Evolutionary conservation across 2,113 vertebrate genomes (phyloP).

Genomic region (Larimichthys polyactis): DNA sequence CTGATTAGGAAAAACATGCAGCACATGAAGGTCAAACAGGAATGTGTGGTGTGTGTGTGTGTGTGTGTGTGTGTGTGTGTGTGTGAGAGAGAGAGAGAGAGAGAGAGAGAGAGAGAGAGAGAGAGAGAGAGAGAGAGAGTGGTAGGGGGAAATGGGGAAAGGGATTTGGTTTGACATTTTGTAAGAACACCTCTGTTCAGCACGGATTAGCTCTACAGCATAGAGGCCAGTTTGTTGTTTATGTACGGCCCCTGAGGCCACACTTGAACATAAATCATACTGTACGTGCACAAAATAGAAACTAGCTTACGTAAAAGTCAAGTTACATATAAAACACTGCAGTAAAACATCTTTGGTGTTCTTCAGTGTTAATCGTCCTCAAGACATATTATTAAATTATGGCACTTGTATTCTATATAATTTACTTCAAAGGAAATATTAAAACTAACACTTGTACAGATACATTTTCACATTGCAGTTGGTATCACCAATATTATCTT

Average conservation of each 20-base stretch:
- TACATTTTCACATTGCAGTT: background rate
- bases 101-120: background rate
- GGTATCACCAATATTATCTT: background rate
- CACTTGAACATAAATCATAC: background rate
- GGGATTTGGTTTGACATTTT: constrained; percentile 74
- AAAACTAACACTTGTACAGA: background rate
- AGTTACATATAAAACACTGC: background rate
- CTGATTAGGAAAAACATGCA: constrained; percentile 39
- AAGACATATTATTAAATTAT: background rate
- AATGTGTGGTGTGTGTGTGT: background rate
- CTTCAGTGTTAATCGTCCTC: background rate
- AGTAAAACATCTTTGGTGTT: background rate
- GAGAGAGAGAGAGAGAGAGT: background rate
- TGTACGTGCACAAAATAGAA: constrained; percentile 5
- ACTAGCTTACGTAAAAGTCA: background rate
- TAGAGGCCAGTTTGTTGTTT: constrained; percentile 51
- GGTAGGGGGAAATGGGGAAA: constrained; percentile 10
- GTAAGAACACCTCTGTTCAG: constrained; percentile 46
- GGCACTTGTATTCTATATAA: background rate
- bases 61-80: background rate
- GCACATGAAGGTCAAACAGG: constrained; percentile 38
- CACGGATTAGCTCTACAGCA: constrained; percentile 55
- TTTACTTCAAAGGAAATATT: background rate
- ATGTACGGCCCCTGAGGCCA: constrained; percentile 22
- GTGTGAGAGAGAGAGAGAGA: background rate